These are phyloP conservation scores for Trichomycterus rosablanca DNA, from an alignment of 2,113 vertebrate genomes.

Conservation along the genomic window DNA sequence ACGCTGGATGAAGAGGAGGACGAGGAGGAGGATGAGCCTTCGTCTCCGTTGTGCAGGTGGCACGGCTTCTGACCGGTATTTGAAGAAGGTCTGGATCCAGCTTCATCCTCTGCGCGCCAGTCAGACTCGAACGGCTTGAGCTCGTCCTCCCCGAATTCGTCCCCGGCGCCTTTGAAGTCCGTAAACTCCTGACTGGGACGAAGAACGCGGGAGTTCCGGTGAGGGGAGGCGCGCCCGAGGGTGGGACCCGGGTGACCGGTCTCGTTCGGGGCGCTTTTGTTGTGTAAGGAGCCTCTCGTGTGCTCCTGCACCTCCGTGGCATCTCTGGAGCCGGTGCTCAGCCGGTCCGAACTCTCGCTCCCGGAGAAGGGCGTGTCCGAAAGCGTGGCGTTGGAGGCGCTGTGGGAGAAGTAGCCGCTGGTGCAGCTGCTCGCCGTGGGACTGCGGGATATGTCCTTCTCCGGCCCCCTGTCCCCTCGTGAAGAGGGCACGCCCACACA, in stretches of 20 bases:
- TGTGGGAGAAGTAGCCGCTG: constrained; percentile 96
- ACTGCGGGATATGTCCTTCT: constrained; percentile 84
- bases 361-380: constrained; percentile 84
- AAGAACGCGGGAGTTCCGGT: constrained; percentile 45
- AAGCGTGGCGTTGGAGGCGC: constrained; percentile 89
- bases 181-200: constrained; percentile 78
- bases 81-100: too few relatives aligned
- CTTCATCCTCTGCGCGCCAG: constrained; percentile 33
- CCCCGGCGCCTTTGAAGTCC: constrained; percentile 89
- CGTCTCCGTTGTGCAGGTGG: constrained; percentile 47
- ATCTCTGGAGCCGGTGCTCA: constrained; percentile 69
- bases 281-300: constrained; percentile 50
- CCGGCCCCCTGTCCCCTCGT: constrained; percentile 62
- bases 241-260: constrained; percentile 27
- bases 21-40: constrained; percentile 7
- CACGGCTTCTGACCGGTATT: too few relatives aligned
- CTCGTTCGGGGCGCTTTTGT: constrained; percentile 72
- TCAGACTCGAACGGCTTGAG: constrained; percentile 63
- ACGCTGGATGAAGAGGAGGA: neutral
- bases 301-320: constrained; percentile 58
- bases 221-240: neutral
- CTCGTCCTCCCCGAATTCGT: constrained; percentile 64
- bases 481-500: constrained; percentile 63
- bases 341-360: constrained; percentile 89
- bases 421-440: constrained; percentile 95